Base-by-base conservation (phyloP, 1,140 invertebrate species). In the Zaprionus nigranus region DNA sequence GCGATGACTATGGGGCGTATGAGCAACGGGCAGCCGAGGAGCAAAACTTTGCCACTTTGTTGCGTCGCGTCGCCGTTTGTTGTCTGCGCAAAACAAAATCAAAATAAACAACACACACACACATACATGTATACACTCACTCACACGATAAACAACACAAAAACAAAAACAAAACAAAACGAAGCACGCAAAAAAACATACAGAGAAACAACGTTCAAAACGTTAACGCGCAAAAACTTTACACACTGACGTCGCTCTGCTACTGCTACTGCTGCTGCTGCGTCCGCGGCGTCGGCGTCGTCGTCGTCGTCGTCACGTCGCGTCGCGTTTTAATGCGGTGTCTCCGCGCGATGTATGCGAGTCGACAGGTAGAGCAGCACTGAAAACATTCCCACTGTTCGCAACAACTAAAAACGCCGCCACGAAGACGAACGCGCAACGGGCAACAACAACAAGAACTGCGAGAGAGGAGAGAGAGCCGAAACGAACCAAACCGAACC, bases 11-110 rank as follows among this genome's bases (percentile, higher is more conserved):
- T 70, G 77, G 83, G 83, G 84, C 83, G 84, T 87, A 87, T 87
- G 85, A 88, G 85, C 84, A 81, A 87, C 87, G 75, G 75, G 61
- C 46, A 13, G 56, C 26, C 57, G 77, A 76, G 83, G 83, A 79
- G 79, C 40, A 87, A 86, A 86, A 86, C 83, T 82, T 86, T 86
- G 83, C 83, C 81, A 87, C 84, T 84, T 87, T 86, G 63, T 77
- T 73, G 63, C 69, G 75, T 66, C 43, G 58, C 7, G 28, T 30
- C 36, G 58, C 49, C 28, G 59, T 46, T 82, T 78, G 58, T 75
- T 77, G 75, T 77, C 58, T 72, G 71, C 78, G 69, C 81, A 84
- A 80, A 78, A 77, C 46, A 78, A 69, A 57, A 78, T 58, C 46
- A 72, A 67, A 54, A 64, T 49, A 61, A 65, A 64, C 49, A 70